phyloP scores from a whole-genome alignment of 2,113 vertebrate species.

The Acrocephalus arundinaceus region DNA sequence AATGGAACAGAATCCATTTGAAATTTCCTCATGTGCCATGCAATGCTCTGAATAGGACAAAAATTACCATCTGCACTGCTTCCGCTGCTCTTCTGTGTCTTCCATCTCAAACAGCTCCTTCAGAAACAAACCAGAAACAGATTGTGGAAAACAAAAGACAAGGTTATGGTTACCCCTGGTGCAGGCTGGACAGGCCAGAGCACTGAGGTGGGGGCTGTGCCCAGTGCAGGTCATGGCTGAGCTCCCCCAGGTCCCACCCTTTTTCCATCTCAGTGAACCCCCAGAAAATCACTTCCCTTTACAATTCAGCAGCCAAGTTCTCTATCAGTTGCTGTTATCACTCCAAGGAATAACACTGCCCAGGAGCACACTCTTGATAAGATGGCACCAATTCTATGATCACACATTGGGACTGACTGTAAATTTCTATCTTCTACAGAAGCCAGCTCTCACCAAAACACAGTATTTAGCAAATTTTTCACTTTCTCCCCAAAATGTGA shows the following conservation, averaged over 20 bases:
- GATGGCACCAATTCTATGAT: background rate
- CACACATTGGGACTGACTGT: background rate
- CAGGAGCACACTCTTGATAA: background rate
- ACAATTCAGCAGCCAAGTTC: background rate
- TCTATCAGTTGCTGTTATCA: background rate
- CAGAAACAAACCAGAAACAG: background rate
- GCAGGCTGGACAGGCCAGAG: background rate
- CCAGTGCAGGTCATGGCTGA: background rate
- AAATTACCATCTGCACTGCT: conserved; percentile 61
- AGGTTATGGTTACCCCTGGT: background rate
- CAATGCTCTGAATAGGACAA: background rate
- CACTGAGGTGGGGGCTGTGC: background rate
- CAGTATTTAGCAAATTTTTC: fast-evolving
- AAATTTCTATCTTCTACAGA: background rate
- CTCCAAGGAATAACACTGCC: background rate
- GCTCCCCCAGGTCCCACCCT: background rate
- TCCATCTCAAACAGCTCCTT: conserved; percentile 60
- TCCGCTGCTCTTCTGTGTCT: background rate
- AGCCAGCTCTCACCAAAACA: background rate
- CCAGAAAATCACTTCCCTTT: background rate
- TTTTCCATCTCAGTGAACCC: background rate
- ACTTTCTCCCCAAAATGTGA: background rate
- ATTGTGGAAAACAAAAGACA: background rate
- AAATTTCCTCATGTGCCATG: background rate
- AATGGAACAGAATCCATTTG: background rate